Conservation (phyloP, 2,113 vertebrate species). For the Elephas maximus region DNA sequence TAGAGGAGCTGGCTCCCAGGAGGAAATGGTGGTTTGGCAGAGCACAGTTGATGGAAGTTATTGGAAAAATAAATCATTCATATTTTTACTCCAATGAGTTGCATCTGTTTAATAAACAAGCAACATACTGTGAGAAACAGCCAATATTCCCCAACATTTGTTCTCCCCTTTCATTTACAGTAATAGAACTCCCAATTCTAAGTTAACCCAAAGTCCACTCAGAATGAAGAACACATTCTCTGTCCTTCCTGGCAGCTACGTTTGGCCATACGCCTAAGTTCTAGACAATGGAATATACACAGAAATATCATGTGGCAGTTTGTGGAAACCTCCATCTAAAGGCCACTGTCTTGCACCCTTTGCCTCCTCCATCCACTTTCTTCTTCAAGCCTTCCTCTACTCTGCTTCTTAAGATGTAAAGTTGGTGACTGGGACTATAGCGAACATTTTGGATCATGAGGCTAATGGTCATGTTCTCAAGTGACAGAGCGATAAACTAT, state of each 20-base stretch:
- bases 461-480: neutral
- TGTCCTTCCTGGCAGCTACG: no score
- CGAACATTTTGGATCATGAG: neutral
- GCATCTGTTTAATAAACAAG: neutral
- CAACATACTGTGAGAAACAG: neutral
- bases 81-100: neutral
- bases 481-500: neutral
- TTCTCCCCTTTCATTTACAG: neutral
- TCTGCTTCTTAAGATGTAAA: neutral
- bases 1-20: neutral
- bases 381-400: neutral
- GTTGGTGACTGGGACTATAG: neutral
- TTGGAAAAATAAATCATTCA: slow-evolving; percentile 9
- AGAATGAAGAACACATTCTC: neutral
- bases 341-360: neutral
- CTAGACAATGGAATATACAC: neutral
- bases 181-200: neutral
- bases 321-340: neutral
- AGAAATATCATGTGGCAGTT: neutral
- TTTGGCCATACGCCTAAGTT: neutral
- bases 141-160: neutral
- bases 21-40: neutral
- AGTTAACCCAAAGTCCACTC: neutral
- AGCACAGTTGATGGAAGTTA: neutral
- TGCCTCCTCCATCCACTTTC: neutral